Conservation (phyloP, 2,888 invertebrate species). For the Bombyx huttoni region DNA sequence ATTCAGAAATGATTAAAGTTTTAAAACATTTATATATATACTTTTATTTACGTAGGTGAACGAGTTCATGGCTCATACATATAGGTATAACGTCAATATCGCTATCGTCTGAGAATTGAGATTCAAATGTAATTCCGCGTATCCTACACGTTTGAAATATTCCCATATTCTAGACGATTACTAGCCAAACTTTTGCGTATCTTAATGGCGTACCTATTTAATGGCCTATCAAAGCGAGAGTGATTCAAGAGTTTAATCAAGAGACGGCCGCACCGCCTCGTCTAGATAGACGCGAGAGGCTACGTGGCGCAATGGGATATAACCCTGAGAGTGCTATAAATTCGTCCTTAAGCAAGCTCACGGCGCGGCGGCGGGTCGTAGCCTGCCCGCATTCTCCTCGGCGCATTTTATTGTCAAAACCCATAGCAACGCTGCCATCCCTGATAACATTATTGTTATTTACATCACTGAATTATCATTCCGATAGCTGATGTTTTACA, state of each 20-base stretch:
- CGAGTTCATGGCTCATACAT: too few relatives aligned
- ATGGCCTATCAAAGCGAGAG: neutral
- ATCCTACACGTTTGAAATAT: too few relatives aligned
- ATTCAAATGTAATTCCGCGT: too few relatives aligned
- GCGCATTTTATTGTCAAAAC: constrained; percentile 67
- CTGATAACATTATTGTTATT: constrained; percentile 71
- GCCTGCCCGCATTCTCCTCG: constrained; percentile 35
- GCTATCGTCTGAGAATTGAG: too few relatives aligned
- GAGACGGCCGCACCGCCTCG: constrained; percentile 1
- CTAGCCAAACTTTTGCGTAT: too few relatives aligned
- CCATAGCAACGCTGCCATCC: constrained; percentile 51
- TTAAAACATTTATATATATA: too few relatives aligned
- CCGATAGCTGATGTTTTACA: constrained; percentile 67
- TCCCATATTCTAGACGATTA: too few relatives aligned
- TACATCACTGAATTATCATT: constrained; percentile 65
- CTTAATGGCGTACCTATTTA: neutral
- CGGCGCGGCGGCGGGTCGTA: constrained; percentile 44
- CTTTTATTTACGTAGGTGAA: too few relatives aligned
- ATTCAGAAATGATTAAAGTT: too few relatives aligned
- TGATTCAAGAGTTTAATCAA: neutral
- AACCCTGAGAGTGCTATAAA: constrained; percentile 38
- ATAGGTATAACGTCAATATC: too few relatives aligned
- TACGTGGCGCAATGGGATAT: constrained; percentile 10
- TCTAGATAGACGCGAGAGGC: constrained; percentile 9
- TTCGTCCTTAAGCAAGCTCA: constrained; percentile 43